A percentile compares a stretch with the other conserved stretches of the same genome.
These are phyloP conservation scores for Peromyscus melanophrys DNA, from an alignment of 2,797 vertebrate genomes.

Conservation along the genomic window DNA sequence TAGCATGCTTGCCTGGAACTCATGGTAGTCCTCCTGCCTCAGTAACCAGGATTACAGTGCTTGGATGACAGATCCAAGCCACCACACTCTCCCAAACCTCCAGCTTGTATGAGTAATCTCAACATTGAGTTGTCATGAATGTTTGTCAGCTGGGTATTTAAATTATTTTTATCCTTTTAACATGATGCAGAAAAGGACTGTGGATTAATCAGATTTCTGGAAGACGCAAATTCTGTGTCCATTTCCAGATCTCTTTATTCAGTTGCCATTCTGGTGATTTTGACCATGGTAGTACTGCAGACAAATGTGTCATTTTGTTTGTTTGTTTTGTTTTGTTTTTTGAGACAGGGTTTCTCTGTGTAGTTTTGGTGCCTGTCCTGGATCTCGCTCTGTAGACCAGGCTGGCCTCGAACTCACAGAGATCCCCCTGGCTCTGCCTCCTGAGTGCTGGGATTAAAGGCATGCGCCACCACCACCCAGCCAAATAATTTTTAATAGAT, in stretches of 20 bases:
- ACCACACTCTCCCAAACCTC: neutral
- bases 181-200: slow-evolving; percentile 15
- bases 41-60: neutral
- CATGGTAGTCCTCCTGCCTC: neutral
- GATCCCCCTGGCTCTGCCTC: no score
- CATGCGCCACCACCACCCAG: no score
- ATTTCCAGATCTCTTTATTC: neutral
- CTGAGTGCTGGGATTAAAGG: no score
- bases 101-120: neutral
- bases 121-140: neutral
- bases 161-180: neutral
- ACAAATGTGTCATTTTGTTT: neutral
- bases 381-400: no score
- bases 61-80: neutral
- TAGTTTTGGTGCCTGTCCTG: no score
- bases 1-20: neutral
- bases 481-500: neutral
- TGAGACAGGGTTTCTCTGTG: no score
- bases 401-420: no score
- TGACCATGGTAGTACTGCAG: neutral
- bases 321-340: no score
- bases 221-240: neutral
- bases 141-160: slow-evolving; percentile 40
- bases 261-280: neutral
- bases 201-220: neutral